These are phyloP conservation scores for Hemithea aestivaria DNA, from an alignment of 2,888 invertebrate genomes.

Conservation along the genomic window DNA sequence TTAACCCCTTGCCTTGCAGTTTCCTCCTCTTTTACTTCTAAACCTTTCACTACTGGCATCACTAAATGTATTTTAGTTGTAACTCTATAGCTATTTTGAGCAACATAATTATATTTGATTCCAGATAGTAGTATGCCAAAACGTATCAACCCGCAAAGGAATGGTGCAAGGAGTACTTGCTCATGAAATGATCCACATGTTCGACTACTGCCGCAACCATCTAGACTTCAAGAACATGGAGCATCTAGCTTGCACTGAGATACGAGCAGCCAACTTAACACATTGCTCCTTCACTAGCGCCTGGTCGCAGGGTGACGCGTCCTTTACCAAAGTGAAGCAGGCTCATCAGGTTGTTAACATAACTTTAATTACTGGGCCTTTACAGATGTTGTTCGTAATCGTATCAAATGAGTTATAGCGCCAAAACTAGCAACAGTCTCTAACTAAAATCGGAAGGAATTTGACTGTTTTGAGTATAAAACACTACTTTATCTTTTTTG, in stretches of 20 bases:
- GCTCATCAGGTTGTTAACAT: constrained; percentile 84
- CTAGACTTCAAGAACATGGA: constrained; percentile 93
- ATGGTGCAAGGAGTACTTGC: constrained; percentile 89
- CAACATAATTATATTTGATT: constrained; percentile 29
- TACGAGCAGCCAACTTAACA: constrained; percentile 94
- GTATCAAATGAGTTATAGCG: too few species aligned
- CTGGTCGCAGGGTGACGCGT: constrained; percentile 86
- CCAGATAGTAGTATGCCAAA: constrained; percentile 94
- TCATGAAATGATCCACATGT: constrained; percentile 98
- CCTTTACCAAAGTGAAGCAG: constrained; percentile 83
- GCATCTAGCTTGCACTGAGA: constrained; percentile 97
- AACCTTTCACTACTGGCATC: too few species aligned
- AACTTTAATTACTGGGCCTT: not conserved
- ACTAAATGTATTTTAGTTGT: too few species aligned
- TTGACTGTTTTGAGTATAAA: too few species aligned
- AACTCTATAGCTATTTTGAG: too few species aligned
- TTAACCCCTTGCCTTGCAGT: too few species aligned
- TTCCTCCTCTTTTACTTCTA: too few species aligned
- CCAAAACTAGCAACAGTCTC: too few species aligned
- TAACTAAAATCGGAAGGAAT: too few species aligned
- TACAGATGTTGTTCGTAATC: too few species aligned
- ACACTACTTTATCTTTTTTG: too few species aligned
- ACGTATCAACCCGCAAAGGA: constrained; percentile 83
- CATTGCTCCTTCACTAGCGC: constrained; percentile 94
- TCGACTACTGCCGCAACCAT: constrained; percentile 94